Conservation (phyloP, 2,797 vertebrate species). For the Bufotes viridis region DNA sequence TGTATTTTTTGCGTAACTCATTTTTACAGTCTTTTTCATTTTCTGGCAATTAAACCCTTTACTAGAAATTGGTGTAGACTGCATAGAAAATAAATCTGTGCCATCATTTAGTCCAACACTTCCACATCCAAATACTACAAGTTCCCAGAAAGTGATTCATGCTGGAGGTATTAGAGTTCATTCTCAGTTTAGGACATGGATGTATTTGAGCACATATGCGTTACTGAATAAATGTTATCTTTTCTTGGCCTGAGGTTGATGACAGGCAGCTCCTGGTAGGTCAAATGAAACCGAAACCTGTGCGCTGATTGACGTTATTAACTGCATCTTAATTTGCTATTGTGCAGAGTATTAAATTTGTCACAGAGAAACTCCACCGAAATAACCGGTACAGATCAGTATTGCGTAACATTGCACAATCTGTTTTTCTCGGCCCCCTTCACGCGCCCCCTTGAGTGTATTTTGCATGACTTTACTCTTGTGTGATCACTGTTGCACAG, state of each 20-base stretch:
- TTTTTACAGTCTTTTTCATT: constrained; percentile 2
- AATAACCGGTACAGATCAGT: neutral
- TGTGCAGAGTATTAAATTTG: neutral
- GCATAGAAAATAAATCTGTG: constrained; percentile 23
- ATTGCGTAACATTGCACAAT: neutral
- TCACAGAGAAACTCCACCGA: neutral
- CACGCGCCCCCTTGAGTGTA: neutral
- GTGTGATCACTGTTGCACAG: neutral
- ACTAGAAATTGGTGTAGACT: constrained; percentile 5
- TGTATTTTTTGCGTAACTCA: neutral
- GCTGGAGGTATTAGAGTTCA: constrained; percentile 31
- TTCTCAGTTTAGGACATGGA: constrained; percentile 23
- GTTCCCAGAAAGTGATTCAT: constrained; percentile 50
- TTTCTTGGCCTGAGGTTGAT: constrained; percentile 36
- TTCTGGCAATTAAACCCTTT: neutral
- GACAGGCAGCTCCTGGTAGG: constrained; percentile 22
- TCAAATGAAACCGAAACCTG: constrained; percentile 31
- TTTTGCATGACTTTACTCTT: no score
- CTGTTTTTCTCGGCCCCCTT: neutral
- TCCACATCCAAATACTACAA: constrained; percentile 27
- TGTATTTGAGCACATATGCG: constrained; percentile 22
- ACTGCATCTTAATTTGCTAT: constrained; percentile 13
- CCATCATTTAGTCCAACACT: constrained; percentile 30
- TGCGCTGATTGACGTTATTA: neutral
- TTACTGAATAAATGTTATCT: constrained; percentile 49